Base-by-base conservation (phyloP, 2,888 invertebrate species). In the Agonopterix alstromeriana region DNA sequence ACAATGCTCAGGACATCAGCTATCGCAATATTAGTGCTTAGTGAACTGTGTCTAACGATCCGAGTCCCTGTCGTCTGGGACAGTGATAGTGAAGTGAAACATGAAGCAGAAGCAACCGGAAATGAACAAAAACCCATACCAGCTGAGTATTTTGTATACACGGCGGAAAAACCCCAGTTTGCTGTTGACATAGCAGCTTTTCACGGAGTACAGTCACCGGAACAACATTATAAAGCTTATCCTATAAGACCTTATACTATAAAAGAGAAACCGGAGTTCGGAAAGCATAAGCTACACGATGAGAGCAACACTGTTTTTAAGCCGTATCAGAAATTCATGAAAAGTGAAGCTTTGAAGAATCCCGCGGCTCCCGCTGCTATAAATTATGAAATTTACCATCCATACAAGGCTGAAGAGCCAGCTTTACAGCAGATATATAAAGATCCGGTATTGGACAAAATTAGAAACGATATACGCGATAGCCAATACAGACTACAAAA, bases 311-410 rank as follows among this genome's bases (percentile, higher is more conserved):
- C 58, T 2, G 52, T 67, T 2, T 77, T 70, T 57, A 57, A 65
- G 27, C 76, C 76, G 0, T 76, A 77, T 49, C 83, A 82, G 64
- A 57, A 70, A 27, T 82, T 70, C 49, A 62, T 75, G 12, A 62
- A 67, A 41, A 66, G 70, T 53, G 63, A 69, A 46, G 60, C 63
- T 38, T 47, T 49, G 8, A 50, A 55, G 2, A 53, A 52, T 12
- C 60, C 69, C 38, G 70, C 67, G 0, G 61, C 62, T 35, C 86
- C 88, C 3, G 63, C 61, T 5, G 62, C 73, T 1, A 70, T 70
- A 3, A 74, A 73, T 44, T 87, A 82, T 61, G 82, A 87, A 66
- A 67, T 85, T 3, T 87, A 74, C 47, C 87, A 89, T 58, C 88
- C 89, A 0, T 89, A 89, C 44, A 70, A 82, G 63, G 73, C 72